Conservation (phyloP, 1,140 invertebrate species). For the Solen grandis region DNA sequence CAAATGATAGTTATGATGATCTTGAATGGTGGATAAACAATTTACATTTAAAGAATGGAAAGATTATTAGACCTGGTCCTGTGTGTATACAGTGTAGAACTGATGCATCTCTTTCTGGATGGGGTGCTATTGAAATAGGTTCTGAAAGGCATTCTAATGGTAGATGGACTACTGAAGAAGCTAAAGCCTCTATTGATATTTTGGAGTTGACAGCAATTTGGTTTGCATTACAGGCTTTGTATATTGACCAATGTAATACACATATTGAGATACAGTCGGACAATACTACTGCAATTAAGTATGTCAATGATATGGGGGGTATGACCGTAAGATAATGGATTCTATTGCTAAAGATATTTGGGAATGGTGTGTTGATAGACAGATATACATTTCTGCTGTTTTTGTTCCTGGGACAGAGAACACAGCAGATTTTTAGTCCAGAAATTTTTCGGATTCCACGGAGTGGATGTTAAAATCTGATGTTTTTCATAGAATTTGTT, state of each 20-base stretch:
- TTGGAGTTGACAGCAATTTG: slow-evolving; percentile 48
- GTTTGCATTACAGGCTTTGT: slow-evolving; percentile 27
- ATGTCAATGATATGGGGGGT: slow-evolving; percentile 49
- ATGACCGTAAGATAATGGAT: background rate
- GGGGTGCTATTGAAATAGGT: slow-evolving; percentile 1
- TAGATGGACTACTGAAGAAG: slow-evolving; percentile 43
- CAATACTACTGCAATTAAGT: no score
- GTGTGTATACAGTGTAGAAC: slow-evolving; percentile 13
- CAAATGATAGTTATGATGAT: slow-evolving; percentile 12
- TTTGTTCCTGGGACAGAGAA: slow-evolving; percentile 30
- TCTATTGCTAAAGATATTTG: slow-evolving; percentile 34
- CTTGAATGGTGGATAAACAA: slow-evolving; percentile 29
- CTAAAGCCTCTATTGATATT: slow-evolving; percentile 43
- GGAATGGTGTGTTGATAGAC: slow-evolving; percentile 46
- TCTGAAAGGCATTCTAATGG: background rate
- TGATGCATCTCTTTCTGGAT: slow-evolving; percentile 44
- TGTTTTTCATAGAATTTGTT: no score
- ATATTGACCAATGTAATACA: background rate
- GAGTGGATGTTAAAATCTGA: slow-evolving; percentile 33
- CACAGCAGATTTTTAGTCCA: no score
- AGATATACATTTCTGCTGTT: slow-evolving; percentile 25
- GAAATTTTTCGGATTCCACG: slow-evolving; percentile 27
- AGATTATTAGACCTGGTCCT: slow-evolving; percentile 5
- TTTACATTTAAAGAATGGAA: slow-evolving; percentile 20
- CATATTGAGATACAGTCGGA: slow-evolving; percentile 24